A percentile compares a stretch with the other conserved stretches of the same genome.
Conservation (phyloP, 1,140 invertebrate genomes). For the Drosophila kanapiae region DNA sequence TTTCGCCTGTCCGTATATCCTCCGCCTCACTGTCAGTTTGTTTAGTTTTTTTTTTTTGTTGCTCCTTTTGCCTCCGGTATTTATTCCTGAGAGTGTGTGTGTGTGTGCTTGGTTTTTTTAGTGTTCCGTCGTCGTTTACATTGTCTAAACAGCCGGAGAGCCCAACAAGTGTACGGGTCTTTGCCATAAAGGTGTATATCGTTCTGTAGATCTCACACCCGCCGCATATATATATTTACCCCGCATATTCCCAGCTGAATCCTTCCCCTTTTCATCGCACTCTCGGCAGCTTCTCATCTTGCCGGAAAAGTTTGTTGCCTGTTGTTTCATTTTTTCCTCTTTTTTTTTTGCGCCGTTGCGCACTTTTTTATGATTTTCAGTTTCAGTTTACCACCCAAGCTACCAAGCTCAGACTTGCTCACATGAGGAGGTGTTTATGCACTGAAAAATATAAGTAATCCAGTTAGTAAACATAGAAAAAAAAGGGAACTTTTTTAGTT, state of each 20-base stretch:
- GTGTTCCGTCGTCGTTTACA: conserved; percentile 73
- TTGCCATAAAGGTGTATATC: conserved; percentile 60
- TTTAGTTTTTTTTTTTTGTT: conserved; percentile 61
- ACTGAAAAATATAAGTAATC: conserved; percentile 11
- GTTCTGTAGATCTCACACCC: conserved; percentile 20
- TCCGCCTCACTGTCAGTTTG: conserved; percentile 67
- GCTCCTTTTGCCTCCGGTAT: conserved; percentile 9
- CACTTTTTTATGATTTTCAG: conserved; percentile 78
- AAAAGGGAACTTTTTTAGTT: not conserved
- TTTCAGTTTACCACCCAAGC: conserved; percentile 42
- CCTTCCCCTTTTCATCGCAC: conserved; percentile 37
- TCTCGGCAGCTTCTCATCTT: conserved; percentile 51
- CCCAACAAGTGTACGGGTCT: conserved; percentile 61
- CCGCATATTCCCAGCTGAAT: conserved; percentile 33
- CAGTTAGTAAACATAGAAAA: not conserved
- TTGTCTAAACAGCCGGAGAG: conserved; percentile 77
- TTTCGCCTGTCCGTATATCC: conserved; percentile 17
- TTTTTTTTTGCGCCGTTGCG: conserved; percentile 66
- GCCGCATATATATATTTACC: not conserved
- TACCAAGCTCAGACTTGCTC: conserved; percentile 6
- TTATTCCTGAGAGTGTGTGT: conserved; percentile 37
- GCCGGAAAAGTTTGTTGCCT: conserved; percentile 46
- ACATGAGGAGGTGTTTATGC: conserved; percentile 58
- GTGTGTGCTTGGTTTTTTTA: conserved; percentile 41
- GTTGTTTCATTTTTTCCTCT: conserved; percentile 45